Evolutionary conservation across 2,797 vertebrate species (phyloP).

Genomic region (Chiroxiphia lanceolata): DNA sequence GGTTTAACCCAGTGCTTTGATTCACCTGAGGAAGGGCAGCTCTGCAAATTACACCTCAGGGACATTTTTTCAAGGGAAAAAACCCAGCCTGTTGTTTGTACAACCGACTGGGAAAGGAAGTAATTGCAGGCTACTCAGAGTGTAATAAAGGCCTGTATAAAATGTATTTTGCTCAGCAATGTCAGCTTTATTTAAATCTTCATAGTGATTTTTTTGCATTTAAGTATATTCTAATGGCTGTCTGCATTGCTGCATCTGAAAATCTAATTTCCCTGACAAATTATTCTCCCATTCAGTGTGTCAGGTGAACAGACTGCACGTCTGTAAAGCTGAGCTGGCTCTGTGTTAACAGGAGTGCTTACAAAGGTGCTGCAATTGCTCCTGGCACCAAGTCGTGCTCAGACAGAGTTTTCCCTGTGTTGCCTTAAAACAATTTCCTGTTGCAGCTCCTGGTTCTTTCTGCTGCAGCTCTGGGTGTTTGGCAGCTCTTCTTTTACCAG

Average conservation of each 20-base stretch:
- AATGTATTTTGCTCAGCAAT: background rate
- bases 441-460: background rate
- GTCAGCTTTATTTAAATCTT: background rate
- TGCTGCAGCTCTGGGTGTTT: background rate
- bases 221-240: background rate
- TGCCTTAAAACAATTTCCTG: background rate
- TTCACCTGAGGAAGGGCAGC: background rate
- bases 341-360: background rate
- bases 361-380: background rate
- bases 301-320: background rate
- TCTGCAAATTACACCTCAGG: background rate
- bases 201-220: background rate
- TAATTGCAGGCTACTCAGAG: background rate
- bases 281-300: background rate
- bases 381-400: rapidly evolving
- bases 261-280: background rate
- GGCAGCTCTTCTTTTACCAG: background rate
- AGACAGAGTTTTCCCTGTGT: background rate
- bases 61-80: background rate
- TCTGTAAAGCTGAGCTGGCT: background rate
- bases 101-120: background rate
- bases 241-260: background rate
- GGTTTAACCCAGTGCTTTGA: background rate
- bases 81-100: background rate
- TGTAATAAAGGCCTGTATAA: background rate